These are phyloP conservation scores for Cosmia trapezina DNA, from an alignment of 2,888 invertebrate genomes.

Conservation along the genomic window DNA sequence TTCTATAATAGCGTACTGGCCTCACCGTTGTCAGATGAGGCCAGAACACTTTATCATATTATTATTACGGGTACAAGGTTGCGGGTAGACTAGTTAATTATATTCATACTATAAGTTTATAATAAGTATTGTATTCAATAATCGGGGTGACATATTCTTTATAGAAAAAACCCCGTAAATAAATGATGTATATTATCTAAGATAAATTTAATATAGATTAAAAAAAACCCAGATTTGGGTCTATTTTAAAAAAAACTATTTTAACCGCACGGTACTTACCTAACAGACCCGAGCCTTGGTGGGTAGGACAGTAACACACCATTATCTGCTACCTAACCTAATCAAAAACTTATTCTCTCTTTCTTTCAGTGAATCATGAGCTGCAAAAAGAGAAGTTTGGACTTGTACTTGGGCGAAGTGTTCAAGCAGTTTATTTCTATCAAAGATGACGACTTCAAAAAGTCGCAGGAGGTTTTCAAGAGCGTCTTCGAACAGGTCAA, in stretches of 20 bases:
- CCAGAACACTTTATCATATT: no score
- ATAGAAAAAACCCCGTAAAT: no score
- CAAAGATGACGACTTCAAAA: conserved; percentile 80
- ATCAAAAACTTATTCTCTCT: not conserved
- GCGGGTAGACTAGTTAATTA: no score
- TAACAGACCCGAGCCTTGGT: not conserved
- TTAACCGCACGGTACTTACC: no score
- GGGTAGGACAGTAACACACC: not conserved
- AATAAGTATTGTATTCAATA: no score
- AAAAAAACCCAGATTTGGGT: not conserved
- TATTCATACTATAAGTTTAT: no score
- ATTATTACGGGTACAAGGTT: no score
- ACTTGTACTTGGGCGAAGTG: conserved; percentile 78
- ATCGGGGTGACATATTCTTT: no score
- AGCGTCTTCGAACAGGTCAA: conserved; percentile 82
- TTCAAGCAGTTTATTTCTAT: conserved; percentile 81
- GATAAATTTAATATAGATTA: no score
- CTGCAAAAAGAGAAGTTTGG: conserved; percentile 76
- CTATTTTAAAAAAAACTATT: not conserved
- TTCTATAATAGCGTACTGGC: no score
- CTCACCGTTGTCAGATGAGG: no score
- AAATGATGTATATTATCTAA: no score
- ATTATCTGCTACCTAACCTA: not conserved
- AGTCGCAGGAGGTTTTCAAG: conserved; percentile 81
- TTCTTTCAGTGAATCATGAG: conserved; percentile 71